Base-by-base conservation (phyloP, 2,113 vertebrate species). In the Stomatorhinus ivindoensis region DNA sequence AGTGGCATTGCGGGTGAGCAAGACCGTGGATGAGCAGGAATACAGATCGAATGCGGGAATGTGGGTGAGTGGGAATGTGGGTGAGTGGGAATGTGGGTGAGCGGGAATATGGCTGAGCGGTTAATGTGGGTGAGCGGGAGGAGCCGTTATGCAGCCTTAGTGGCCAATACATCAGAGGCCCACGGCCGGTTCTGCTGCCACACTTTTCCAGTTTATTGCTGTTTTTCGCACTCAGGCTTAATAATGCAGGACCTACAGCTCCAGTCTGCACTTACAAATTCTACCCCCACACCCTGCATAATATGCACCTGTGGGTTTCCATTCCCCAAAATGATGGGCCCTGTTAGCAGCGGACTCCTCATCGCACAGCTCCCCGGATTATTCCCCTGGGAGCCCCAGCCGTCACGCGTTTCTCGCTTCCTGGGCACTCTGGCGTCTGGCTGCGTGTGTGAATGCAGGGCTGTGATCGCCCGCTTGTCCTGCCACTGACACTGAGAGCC, bases 121-220 rank as follows among this genome's bases (percentile, higher is more conserved):
- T n/a, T n/a, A n/a, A 46, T 46, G 44, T 46, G 44, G 44, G 5
- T 6, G 48, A 50, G 11, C 0, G 19, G 15, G 61, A 76, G 15
- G 31, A 89, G 17, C 51, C 1, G 24, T 50, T 73, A 55, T 3
- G 39, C 9, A 51, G 76, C 73, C 48, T 44, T 48, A 83, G 88
- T 48, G 15, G 19, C 51, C 39, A 24, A 89, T 89, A 84, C 55
- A 89, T 89, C 88, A 84, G 48, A 21, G 7, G 8, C 51, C 35
- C 21, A 24, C 9, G 48, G 0, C 48, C 4, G 17, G 19, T 31
- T 89, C 19, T 76, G 27, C 48, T 24, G 21, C 35, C 27, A 50
- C n/a, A 83, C 73, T 89, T 83, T 89, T 88, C 69, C 31, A 24
- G 31, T 89, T 80, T 82, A n/a, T 47, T 76, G 73, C n/a, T 24